Percentiles rank a stretch among this genome's conserved stretches.
Evolutionary conservation across 2,888 invertebrate species (phyloP).

Genomic region (Camptogramma bilineatum): DNA sequence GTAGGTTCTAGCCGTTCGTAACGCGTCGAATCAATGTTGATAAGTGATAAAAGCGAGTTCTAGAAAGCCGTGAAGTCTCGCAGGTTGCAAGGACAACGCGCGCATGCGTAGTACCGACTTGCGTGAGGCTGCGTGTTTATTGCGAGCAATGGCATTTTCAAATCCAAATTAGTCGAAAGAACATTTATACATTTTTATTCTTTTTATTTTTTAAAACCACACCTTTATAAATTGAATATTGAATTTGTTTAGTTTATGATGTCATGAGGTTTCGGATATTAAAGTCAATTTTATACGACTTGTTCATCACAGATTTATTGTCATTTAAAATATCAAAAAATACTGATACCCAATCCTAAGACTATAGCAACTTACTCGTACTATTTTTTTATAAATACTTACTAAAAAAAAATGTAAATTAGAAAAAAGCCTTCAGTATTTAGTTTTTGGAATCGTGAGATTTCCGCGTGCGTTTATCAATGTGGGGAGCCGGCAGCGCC

Average conservation of each 20-base stretch:
- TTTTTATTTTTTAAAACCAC: background rate
- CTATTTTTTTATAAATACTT: too few species aligned
- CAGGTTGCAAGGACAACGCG: conserved; percentile 30
- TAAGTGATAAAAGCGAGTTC: conserved; percentile 20
- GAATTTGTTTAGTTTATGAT: too few species aligned
- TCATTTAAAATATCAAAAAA: too few species aligned
- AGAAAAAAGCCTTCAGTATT: background rate
- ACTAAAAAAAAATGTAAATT: too few species aligned
- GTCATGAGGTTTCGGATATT: too few species aligned
- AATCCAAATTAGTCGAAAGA: background rate
- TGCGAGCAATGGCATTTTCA: conserved; percentile 22
- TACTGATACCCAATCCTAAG: too few species aligned
- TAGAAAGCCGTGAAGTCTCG: conserved; percentile 15
- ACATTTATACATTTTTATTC: background rate
- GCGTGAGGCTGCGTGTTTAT: conserved; percentile 21
- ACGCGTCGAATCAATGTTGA: conserved; percentile 15
- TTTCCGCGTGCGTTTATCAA: conserved; percentile 31
- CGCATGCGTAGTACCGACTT: conserved; percentile 30
- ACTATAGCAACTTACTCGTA: too few species aligned
- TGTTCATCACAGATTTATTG: too few species aligned
- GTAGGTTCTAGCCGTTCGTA: background rate
- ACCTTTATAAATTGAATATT: too few species aligned
- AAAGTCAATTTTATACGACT: too few species aligned
- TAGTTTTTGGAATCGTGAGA: background rate
- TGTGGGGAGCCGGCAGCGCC: conserved; percentile 28